Evolutionary conservation across 2,113 vertebrate species (phyloP), one percentile per base, ranked within the genome.

Genomic region (Anhinga rufa): DNA sequence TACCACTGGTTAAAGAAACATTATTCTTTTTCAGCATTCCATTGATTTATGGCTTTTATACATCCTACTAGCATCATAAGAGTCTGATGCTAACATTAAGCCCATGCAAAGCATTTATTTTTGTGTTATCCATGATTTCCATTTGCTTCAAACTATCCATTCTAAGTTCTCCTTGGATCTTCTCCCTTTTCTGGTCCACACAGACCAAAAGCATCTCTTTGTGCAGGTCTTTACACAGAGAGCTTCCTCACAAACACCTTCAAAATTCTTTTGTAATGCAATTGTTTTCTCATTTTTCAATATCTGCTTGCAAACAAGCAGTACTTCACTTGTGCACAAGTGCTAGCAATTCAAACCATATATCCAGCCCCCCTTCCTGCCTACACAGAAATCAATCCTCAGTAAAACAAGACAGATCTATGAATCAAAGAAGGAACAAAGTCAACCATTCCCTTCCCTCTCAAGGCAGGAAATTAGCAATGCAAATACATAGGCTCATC

Each of bases 1-100:
- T 9, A 82, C 38, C 77, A 95, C 85, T 95, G 95, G 88, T 97
- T 98, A 98, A 97, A 97, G 95, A 92, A 97, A 95, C 84, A 95
- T 94, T 89, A 71, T 95, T 93, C 64, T 95, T 97, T 97, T 97
- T 94, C 88, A 75, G 42, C 26, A 42, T 81, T 74, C 25, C 61
- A 62, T 71, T 88, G 77, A 94, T 95, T 88, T 92, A 88, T 94
- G 92, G 76, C 91, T 97, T 96, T 95, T 92, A 95, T 97, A 84
- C 65, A 66, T 93, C 82, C 74, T 92, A 96, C 89, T 92, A 97
- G 55, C 92, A 93, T 93, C 38, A 17, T 42, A 80, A 93, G 86
- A 93, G 65, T 79, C 86, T 31, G 52, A 92, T 77, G 78, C 65
- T 85, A 96, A 88, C 31, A 26, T 29, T 86, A 90, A 95, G 90